These are phyloP conservation scores for Tangara arthus DNA, from an alignment of 2,797 vertebrate species.

Conservation along the genomic window DNA sequence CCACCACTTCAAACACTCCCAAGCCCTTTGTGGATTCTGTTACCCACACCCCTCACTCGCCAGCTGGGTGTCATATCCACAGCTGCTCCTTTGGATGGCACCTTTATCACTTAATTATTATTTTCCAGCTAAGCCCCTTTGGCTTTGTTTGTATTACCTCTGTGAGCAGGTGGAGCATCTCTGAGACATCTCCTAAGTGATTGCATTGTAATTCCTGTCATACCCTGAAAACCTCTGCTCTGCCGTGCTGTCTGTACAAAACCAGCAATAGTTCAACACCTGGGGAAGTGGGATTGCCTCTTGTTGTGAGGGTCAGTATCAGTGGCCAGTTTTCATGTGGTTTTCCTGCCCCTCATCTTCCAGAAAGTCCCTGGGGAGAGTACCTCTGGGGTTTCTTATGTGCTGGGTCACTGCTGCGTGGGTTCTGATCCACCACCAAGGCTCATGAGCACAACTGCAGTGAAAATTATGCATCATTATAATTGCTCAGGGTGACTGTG, in stretches of 20 bases:
- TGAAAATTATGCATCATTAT: not conserved
- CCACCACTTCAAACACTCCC: not conserved
- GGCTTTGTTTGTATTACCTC: not conserved
- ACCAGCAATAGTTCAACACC: accelerated
- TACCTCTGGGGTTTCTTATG: accelerated
- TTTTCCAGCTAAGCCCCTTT: not conserved
- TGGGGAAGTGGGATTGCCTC: not conserved
- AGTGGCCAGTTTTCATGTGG: not conserved
- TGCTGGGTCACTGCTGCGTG: not conserved
- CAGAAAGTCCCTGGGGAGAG: not conserved
- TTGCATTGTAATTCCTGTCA: not conserved
- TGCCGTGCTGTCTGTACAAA: not conserved
- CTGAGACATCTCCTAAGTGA: not conserved
- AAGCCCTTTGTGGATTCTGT: not conserved
- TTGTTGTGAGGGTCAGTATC: not conserved
- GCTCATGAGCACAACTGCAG: not conserved
- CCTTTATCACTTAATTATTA: not conserved
- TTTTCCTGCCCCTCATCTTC: not conserved
- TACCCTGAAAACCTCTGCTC: not conserved
- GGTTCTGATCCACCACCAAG: not conserved
- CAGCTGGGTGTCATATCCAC: not conserved
- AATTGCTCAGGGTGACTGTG: not conserved
- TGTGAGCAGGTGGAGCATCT: not conserved
- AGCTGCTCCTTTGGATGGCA: not conserved
- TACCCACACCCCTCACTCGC: not conserved